Base-by-base conservation (phyloP, 2,888 invertebrate species). In the Cremastinae sp. region DNA sequence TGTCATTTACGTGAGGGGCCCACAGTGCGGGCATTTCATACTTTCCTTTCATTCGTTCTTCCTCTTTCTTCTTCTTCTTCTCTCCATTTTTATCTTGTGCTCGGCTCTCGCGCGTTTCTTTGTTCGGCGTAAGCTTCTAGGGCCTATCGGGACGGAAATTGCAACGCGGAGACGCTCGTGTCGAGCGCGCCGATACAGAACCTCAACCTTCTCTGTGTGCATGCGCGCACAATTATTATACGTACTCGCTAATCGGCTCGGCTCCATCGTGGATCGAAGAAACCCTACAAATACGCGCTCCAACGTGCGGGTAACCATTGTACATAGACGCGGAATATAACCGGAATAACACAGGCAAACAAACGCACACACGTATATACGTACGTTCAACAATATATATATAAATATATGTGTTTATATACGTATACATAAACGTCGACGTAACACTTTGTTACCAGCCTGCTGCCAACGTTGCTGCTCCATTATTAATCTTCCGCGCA, bases 251-350 rank as follows among this genome's bases (percentile, higher is more conserved):
- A 73, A 76, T 74, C 74, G 74, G 74, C 71, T 71, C 62, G 61
- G 56, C 65, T 73, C 65, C 66, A 59, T 68, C 49, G 34, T 65
- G 68, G 66, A 73, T 68, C 76, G 76, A 69, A 54, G 76, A 76
- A 76, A 76, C 76, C 76, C 59, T 73, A 73, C 64, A 53, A 14
- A 53, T 69, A 65, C 76, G 59, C 76, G 59, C 22, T 62, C 20
- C 56, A 16, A 16, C 66, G 62, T 62, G 38, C 49, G 59, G 49
- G 45, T 45, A 2, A 62, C 51, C 38, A 43, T 51, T 51, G 18
- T 45, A 58, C 58, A 56, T 16, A 2, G 16, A 28, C 45, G 16
- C 51, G 16, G n/a, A 14, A 22, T n/a, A 47, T 34, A 20, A 10
- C 10, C 22, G 22, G 8, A 36, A 8, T 34, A 0, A 16, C 51